phyloP scores from a whole-genome alignment of 1,140 invertebrate genomes.

The Zaprionus kolodkinae region DNA sequence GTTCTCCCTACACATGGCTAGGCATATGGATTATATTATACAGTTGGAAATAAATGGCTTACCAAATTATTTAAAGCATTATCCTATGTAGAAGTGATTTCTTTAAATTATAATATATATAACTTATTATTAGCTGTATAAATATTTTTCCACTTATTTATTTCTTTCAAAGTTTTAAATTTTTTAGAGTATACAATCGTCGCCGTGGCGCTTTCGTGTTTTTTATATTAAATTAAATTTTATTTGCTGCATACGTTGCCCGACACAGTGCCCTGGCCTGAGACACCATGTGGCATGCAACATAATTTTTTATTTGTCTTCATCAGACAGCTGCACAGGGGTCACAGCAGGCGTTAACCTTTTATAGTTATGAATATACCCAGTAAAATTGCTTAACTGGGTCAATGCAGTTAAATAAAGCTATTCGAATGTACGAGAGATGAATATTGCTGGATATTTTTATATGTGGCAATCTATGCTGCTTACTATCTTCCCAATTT shows the following conservation, averaged over 20 bases:
- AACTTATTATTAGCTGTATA: no score
- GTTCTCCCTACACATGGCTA: constrained; percentile 1
- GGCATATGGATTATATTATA: neutral
- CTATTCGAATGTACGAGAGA: neutral
- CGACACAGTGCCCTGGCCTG: constrained; percentile 5
- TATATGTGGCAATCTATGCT: no score
- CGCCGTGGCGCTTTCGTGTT: neutral
- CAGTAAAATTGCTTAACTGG: neutral
- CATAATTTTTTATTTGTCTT: constrained; percentile 73
- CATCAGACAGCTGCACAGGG: constrained; percentile 28
- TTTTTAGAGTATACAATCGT: neutral
- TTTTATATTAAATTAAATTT: constrained; percentile 65
- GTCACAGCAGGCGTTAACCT: constrained; percentile 50
- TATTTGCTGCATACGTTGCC: constrained; percentile 49
- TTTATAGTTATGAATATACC: constrained; percentile 15
- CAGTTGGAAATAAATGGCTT: no score
- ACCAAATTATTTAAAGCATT: no score
- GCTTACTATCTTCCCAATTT: neutral
- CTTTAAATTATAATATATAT: no score
- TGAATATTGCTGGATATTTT: neutral
- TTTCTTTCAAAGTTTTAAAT: neutral
- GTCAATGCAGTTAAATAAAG: neutral
- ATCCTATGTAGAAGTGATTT: no score
- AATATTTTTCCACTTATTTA: neutral
- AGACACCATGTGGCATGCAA: constrained; percentile 70